Conservation (phyloP, 1,140 invertebrate species). For the Drosophila nigrodunni region DNA sequence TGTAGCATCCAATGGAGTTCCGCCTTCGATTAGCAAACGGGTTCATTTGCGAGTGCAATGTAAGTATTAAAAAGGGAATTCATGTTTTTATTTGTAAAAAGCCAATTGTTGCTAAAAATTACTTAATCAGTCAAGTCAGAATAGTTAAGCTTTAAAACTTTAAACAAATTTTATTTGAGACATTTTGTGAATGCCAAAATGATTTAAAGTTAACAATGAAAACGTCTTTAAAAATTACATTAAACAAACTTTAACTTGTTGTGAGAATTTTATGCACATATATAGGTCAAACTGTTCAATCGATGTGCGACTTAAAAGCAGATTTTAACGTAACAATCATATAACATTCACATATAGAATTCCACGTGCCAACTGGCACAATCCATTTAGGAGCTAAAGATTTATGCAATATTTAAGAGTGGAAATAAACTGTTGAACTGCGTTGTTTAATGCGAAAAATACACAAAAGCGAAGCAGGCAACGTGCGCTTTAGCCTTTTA, state of each 20-base stretch:
- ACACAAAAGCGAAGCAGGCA: slow-evolving; percentile 54
- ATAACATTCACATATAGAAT: slow-evolving; percentile 27
- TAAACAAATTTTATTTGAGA: no score
- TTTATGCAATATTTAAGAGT: slow-evolving; percentile 64
- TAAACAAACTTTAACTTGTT: no score
- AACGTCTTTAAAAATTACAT: no score
- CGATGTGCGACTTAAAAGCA: slow-evolving; percentile 9
- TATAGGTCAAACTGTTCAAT: neutral
- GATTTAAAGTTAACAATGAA: no score
- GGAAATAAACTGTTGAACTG: slow-evolving; percentile 21
- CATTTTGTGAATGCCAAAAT: no score
- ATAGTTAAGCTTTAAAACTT: no score
- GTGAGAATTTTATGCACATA: no score
- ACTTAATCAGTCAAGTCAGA: no score
- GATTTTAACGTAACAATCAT: neutral
- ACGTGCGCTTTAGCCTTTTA: no score
- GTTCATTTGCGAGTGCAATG: slow-evolving; percentile 94
- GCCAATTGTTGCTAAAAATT: no score
- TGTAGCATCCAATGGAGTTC: slow-evolving; percentile 94
- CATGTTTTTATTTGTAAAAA: no score
- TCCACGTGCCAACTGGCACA: slow-evolving; percentile 28
- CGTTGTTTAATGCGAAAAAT: slow-evolving; percentile 75
- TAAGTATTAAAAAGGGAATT: slow-evolving; percentile 87
- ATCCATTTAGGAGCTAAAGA: slow-evolving; percentile 43
- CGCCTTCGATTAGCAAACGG: slow-evolving; percentile 94